Conservation (phyloP, 2,797 vertebrate genomes). For the Bufotes viridis region DNA sequence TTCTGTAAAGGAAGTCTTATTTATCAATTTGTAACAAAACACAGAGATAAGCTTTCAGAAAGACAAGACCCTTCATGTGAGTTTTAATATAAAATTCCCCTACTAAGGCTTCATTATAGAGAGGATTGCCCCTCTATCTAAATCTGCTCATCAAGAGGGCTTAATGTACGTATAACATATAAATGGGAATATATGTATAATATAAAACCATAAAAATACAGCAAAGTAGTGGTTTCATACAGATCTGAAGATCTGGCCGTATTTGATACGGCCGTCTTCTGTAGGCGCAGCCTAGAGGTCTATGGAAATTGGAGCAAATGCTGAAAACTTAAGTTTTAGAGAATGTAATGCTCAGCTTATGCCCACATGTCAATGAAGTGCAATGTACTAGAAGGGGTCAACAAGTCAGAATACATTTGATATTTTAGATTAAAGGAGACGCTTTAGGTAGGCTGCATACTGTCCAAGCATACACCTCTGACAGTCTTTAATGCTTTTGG, state of each 20-base stretch:
- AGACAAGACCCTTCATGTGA: not conserved
- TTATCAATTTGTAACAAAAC: not conserved
- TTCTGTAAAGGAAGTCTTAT: not conserved
- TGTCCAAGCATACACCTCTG: not conserved
- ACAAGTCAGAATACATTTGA: not conserved
- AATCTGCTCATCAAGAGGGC: not conserved
- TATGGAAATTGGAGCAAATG: not conserved
- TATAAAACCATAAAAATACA: conserved; percentile 68
- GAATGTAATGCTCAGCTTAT: not conserved
- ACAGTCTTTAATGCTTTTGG: conserved; percentile 2
- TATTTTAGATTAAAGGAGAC: not conserved
- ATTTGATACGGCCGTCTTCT: conserved; percentile 63
- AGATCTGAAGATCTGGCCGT: not conserved
- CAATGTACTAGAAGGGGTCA: not conserved
- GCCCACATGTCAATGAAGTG: not conserved
- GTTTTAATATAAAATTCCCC: not conserved
- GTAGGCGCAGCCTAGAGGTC: conserved; percentile 69
- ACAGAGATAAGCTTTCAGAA: not conserved
- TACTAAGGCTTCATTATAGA: not conserved
- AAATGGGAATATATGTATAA: not conserved
- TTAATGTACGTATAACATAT: not conserved
- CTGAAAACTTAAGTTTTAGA: not conserved
- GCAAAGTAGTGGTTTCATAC: not conserved
- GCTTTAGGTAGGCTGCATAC: not conserved
- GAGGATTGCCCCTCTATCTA: not conserved